Percentiles rank a stretch among this genome's conserved stretches.
phyloP scores from a whole-genome alignment of 2,888 invertebrate genomes.

The Coremacera marginata region DNA sequence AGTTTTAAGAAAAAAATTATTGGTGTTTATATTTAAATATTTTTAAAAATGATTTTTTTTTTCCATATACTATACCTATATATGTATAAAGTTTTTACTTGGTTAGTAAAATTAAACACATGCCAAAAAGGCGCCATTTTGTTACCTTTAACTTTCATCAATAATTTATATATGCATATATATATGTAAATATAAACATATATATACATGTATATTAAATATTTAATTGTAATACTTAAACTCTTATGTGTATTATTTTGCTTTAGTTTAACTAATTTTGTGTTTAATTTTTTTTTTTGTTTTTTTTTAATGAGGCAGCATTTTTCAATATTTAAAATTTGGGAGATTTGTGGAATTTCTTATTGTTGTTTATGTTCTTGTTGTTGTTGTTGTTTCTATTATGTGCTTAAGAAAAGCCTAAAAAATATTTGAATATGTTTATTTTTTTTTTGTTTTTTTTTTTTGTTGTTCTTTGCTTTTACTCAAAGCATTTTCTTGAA shows the following conservation, averaged over 20 bases:
- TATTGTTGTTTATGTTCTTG: conserved; percentile 37
- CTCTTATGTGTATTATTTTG: conserved; percentile 38
- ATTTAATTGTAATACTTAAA: conserved; percentile 31
- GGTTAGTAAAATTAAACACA: conserved; percentile 33
- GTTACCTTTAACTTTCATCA: conserved; percentile 37
- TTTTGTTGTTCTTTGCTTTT: conserved; percentile 35
- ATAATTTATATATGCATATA: background rate
- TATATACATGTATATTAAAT: conserved; percentile 9
- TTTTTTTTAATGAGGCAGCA: conserved; percentile 40
- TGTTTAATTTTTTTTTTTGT: conserved; percentile 50
- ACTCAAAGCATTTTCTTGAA: conserved; percentile 17
- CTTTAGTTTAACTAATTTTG: conserved; percentile 37
- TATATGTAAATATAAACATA: background rate
- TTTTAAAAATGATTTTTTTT: conserved; percentile 30
- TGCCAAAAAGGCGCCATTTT: conserved; percentile 45
- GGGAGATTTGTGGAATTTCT: conserved; percentile 41
- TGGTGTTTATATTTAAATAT: conserved; percentile 45
- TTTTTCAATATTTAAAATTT: conserved; percentile 42
- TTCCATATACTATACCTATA: conserved; percentile 16
- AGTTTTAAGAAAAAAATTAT: conserved; percentile 52
- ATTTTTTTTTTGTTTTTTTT: conserved; percentile 32
- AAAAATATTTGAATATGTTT: conserved; percentile 10
- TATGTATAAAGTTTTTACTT: conserved; percentile 33
- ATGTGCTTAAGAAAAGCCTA: conserved; percentile 1
- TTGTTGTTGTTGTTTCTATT: conserved; percentile 38